Evolutionary conservation across 2,888 invertebrate genomes (phyloP).

Genomic region (Deilephila porcellus): DNA sequence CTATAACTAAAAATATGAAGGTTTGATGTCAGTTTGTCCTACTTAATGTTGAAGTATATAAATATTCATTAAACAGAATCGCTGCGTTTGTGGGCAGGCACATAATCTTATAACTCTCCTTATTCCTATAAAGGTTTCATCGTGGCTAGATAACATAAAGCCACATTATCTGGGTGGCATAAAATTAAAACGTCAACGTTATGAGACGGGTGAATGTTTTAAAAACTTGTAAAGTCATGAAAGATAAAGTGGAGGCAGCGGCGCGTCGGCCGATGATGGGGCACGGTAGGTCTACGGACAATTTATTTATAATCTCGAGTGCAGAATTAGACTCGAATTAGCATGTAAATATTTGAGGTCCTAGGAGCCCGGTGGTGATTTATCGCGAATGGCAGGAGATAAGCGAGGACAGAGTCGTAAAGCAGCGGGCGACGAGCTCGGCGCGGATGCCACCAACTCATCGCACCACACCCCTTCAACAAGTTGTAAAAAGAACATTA

Average conservation of each 20-base stretch:
- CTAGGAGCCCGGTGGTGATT: constrained; percentile 80
- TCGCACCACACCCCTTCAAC: constrained; percentile 77
- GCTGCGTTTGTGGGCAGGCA: constrained; percentile 37
- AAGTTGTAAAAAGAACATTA: constrained; percentile 84
- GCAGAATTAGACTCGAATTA: constrained; percentile 83
- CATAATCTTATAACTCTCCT: constrained; percentile 52
- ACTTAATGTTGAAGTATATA: constrained; percentile 5
- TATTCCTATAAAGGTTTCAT: constrained; percentile 57
- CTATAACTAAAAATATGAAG: background rate
- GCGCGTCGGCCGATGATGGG: constrained; percentile 67
- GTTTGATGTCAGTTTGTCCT: background rate
- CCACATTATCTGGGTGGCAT: constrained; percentile 71
- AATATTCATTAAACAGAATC: constrained; percentile 8
- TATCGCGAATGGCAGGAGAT: constrained; percentile 78
- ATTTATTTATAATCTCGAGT: constrained; percentile 84
- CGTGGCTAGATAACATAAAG: constrained; percentile 63
- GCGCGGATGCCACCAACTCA: constrained; percentile 47
- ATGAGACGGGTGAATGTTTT: constrained; percentile 63
- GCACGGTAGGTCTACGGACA: constrained; percentile 68
- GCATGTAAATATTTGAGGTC: constrained; percentile 85
- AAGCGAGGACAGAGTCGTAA: constrained; percentile 80
- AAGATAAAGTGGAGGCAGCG: constrained; percentile 75
- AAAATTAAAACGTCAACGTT: constrained; percentile 74
- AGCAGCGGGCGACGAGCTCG: constrained; percentile 62
- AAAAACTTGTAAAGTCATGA: constrained; percentile 77